Conservation (phyloP, 2,888 invertebrate species). For the Carabus problematicus region DNA sequence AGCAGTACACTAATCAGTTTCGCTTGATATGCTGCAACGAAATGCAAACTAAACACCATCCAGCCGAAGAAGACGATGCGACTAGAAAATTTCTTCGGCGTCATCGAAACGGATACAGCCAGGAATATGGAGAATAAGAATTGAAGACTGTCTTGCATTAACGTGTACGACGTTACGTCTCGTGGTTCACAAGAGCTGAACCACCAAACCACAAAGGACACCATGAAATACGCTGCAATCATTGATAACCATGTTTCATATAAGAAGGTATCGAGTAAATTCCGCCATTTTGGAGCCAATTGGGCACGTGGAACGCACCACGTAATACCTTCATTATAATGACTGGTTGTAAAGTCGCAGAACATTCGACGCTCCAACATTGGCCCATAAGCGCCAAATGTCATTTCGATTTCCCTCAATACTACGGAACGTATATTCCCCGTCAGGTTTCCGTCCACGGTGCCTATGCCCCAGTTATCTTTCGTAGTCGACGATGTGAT, state of each 20-base stretch:
- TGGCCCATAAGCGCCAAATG: constrained; percentile 53
- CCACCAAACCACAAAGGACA: constrained; percentile 42
- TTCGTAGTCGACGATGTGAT: not conserved
- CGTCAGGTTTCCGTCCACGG: constrained; percentile 3
- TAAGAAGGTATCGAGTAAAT: constrained; percentile 62
- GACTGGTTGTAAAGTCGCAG: constrained; percentile 53
- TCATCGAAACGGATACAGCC: constrained; percentile 45
- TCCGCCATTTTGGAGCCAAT: constrained; percentile 50
- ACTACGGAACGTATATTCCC: constrained; percentile 51
- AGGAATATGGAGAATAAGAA: constrained; percentile 46
- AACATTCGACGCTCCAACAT: constrained; percentile 48
- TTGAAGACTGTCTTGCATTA: constrained; percentile 43
- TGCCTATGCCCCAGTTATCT: constrained; percentile 16
- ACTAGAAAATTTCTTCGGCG: constrained; percentile 47
- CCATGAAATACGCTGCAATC: constrained; percentile 53
- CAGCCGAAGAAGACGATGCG: constrained; percentile 49
- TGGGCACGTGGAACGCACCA: constrained; percentile 55
- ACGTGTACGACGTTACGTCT: constrained; percentile 42
- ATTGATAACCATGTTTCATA: constrained; percentile 60
- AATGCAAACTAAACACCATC: constrained; percentile 49
- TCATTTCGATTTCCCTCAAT: constrained; percentile 51
- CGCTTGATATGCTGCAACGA: constrained; percentile 49
- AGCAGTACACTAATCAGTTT: constrained; percentile 54
- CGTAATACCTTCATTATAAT: constrained; percentile 52
- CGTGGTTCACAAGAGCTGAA: constrained; percentile 22